These are phyloP conservation scores for Erethizon dorsatum DNA, from an alignment of 2,797 vertebrate species.

Conservation along the genomic window DNA sequence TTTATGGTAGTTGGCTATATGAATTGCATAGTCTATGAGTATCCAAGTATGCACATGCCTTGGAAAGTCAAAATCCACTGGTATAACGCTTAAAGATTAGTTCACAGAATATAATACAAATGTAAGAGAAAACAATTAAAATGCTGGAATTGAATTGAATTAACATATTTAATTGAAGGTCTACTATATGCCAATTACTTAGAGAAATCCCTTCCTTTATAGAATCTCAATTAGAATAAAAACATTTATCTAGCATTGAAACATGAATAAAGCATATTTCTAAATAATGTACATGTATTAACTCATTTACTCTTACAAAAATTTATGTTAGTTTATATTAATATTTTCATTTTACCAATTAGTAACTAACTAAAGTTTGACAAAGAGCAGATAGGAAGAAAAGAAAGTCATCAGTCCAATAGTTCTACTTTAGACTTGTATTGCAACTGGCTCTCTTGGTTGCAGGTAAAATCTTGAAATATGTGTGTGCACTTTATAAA, in stretches of 20 bases:
- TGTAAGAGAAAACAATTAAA: background rate
- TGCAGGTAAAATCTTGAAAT: background rate
- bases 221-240: background rate
- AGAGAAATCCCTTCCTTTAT: background rate
- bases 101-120: background rate
- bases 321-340: background rate
- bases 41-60: background rate
- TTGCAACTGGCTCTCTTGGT: background rate
- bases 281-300: background rate
- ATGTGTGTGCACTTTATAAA: conserved; percentile 5
- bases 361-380: background rate
- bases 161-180: background rate
- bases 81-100: background rate
- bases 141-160: background rate
- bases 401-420: background rate
- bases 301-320: background rate
- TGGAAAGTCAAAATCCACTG: background rate
- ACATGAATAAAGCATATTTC: background rate
- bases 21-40: background rate
- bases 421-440: background rate
- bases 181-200: background rate
- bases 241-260: background rate
- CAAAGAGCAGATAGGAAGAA: background rate
- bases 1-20: background rate
- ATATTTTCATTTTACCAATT: conserved; percentile 13